Evolutionary conservation across 2,888 invertebrate genomes (phyloP).

Genomic region (Acanthosepion lycidas): DNA sequence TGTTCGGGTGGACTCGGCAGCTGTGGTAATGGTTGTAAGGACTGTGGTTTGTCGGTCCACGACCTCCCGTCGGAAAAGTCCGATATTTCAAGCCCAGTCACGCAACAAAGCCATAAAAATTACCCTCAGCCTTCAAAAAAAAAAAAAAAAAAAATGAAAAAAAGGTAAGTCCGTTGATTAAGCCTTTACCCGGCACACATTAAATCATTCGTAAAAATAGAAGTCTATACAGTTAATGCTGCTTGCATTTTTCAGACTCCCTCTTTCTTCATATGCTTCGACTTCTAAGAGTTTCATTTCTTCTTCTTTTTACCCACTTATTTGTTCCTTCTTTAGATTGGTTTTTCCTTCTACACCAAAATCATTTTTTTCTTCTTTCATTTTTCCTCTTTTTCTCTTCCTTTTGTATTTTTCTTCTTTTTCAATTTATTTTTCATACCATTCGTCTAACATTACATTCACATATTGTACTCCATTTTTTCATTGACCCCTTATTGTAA

Average conservation of each 20-base stretch:
- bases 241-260: not conserved
- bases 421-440: not conserved
- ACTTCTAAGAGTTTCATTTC: not conserved
- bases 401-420: not conserved
- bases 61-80: conserved; percentile 21
- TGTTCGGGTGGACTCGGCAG: not conserved
- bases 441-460: not conserved
- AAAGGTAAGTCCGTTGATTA: conserved; percentile 11
- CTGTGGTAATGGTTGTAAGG: not conserved
- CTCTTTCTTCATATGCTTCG: not conserved
- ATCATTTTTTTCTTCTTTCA: not conserved
- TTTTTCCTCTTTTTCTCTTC: not conserved
- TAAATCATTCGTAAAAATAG: not conserved
- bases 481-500: too few species aligned
- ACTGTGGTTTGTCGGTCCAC: not conserved
- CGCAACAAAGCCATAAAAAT: conserved; percentile 33
- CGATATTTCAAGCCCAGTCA: conserved; percentile 33
- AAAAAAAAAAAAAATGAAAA: not conserved
- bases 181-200: conserved; percentile 33
- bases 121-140: conserved; percentile 4
- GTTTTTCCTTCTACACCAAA: too few species aligned
- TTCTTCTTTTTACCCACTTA: not conserved
- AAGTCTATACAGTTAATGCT: not conserved
- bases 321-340: too few species aligned
- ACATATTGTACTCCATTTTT: too few species aligned